These are phyloP conservation scores for Heliconius erato DNA, from an alignment of 2,888 invertebrate genomes.

Conservation along the genomic window DNA sequence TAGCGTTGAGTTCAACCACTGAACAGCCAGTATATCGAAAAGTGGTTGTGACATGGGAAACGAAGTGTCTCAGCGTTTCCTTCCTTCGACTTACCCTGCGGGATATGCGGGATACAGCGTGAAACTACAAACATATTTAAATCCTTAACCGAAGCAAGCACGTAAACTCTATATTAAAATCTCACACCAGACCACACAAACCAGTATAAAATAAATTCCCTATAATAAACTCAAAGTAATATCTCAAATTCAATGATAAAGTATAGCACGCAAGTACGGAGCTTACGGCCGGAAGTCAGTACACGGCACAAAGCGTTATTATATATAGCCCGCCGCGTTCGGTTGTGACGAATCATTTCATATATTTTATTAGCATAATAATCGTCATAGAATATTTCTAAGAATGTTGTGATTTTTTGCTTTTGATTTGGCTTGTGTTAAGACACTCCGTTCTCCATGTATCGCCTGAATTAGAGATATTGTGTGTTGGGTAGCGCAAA, in stretches of 20 bases:
- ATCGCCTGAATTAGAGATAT: neutral
- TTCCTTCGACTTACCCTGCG: neutral
- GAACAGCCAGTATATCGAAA: too few relatives aligned
- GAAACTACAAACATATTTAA: neutral
- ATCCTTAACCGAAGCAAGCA: neutral
- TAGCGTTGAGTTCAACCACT: too few relatives aligned
- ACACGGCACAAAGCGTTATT: slow-evolving; percentile 64
- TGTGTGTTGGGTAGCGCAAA: neutral
- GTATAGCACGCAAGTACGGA: slow-evolving; percentile 46
- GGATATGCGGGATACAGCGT: neutral
- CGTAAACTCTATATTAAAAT: neutral
- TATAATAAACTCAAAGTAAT: slow-evolving; percentile 38
- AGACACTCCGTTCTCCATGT: neutral
- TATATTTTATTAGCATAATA: slow-evolving; percentile 81
- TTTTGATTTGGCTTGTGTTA: neutral
- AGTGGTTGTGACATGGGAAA: too few relatives aligned
- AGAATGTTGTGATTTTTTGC: neutral
- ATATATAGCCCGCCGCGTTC: slow-evolving; percentile 75
- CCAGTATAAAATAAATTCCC: slow-evolving; percentile 33
- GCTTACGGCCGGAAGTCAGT: slow-evolving; percentile 70
- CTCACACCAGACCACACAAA: slow-evolving; percentile 2
- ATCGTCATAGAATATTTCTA: slow-evolving; percentile 64
- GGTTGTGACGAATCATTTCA: slow-evolving; percentile 79
- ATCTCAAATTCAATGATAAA: slow-evolving; percentile 47
- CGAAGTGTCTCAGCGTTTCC: too few relatives aligned